Evolutionary conservation across 2,113 vertebrate species (phyloP).

Genomic region (Phyllopteryx taeniolatus): DNA sequence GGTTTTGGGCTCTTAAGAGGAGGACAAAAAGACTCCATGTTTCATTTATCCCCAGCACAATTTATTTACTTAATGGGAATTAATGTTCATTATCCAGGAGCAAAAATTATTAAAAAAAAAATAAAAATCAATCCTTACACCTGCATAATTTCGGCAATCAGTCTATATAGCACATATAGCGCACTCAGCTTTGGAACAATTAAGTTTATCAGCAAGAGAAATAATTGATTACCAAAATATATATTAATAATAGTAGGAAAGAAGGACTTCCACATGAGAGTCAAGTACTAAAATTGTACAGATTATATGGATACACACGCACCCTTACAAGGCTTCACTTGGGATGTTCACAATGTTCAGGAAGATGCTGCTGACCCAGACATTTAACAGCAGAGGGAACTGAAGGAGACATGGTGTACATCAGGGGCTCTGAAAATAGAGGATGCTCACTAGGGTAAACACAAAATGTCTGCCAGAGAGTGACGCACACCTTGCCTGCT

Average conservation of each 20-base stretch:
- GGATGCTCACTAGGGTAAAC: neutral
- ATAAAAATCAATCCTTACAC: too few relatives aligned
- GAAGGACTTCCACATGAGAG: conserved; percentile 8
- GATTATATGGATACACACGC: conserved; percentile 9
- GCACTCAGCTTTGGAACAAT: conserved; percentile 36
- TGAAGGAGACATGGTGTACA: conserved; percentile 21
- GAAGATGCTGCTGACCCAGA: conserved; percentile 35
- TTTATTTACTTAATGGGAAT: too few relatives aligned
- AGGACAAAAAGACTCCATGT: too few relatives aligned
- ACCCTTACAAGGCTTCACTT: neutral
- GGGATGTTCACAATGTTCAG: conserved; percentile 11
- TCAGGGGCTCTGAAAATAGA: conserved; percentile 14
- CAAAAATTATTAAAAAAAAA: too few relatives aligned
- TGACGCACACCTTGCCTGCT: neutral
- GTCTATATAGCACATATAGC: neutral
- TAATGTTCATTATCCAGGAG: too few relatives aligned
- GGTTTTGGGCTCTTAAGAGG: too few relatives aligned
- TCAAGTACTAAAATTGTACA: neutral
- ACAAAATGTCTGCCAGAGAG: neutral
- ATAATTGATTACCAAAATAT: conserved; percentile 64
- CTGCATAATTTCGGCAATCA: too few relatives aligned
- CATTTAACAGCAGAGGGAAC: conserved; percentile 24
- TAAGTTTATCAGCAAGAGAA: conserved; percentile 59
- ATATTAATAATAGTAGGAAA: conserved; percentile 24
- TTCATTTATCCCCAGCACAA: too few relatives aligned